Conservation (phyloP, 2,113 vertebrate species). For the Zootoca vivipara region DNA sequence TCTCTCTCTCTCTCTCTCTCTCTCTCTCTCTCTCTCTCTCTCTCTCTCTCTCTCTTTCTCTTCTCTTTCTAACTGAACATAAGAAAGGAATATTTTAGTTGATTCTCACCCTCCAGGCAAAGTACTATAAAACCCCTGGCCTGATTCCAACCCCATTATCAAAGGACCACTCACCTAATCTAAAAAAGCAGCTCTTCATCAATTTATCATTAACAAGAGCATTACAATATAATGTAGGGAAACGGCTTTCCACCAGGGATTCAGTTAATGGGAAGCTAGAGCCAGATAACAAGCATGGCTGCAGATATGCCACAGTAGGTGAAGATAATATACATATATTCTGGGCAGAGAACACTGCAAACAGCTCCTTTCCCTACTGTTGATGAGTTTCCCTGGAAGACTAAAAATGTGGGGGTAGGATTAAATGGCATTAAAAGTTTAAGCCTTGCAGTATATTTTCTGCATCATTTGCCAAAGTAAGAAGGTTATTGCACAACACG, state of each 20-base stretch:
- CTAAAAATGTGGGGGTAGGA: conserved; percentile 14
- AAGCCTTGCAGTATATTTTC: conserved; percentile 41
- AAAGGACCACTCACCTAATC: conserved; percentile 87
- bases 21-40: conserved; percentile 34
- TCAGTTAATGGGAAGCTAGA: conserved; percentile 81
- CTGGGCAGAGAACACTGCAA: conserved; percentile 58
- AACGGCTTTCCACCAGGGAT: conserved; percentile 82
- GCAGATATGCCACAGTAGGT: conserved; percentile 72
- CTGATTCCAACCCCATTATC: conserved; percentile 89
- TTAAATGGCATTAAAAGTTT: conserved; percentile 50
- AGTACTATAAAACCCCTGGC: conserved; percentile 81
- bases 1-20: conserved; percentile 61
- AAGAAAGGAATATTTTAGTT: conserved; percentile 79
- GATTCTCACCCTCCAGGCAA: conserved; percentile 83
- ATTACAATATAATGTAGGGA: conserved; percentile 84
- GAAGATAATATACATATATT: conserved; percentile 71
- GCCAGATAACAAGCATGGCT: conserved; percentile 77
- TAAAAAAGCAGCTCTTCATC: conserved; percentile 89
- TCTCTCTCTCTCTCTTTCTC: conserved; percentile 32
- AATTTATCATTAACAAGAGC: conserved; percentile 94
- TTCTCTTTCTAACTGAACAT: conserved; percentile 67
- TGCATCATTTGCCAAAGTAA: conserved; percentile 22
- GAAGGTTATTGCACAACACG: conserved; percentile 28
- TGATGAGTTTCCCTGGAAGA: conserved; percentile 51
- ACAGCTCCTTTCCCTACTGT: conserved; percentile 61